Base-by-base conservation (phyloP, 2,797 vertebrate genomes). In the Centropyge bicolor region DNA sequence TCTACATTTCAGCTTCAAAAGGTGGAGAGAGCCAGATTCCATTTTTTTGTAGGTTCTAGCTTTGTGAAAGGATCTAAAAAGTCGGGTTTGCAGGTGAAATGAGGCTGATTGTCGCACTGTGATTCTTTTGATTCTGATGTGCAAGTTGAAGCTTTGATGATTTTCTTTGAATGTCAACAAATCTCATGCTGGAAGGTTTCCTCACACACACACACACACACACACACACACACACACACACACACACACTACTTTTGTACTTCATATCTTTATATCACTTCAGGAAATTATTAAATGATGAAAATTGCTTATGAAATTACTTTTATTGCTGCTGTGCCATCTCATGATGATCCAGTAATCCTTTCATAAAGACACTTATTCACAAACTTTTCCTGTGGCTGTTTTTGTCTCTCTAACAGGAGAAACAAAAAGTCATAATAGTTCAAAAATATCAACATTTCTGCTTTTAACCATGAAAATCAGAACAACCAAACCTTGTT, bases 121-220 rank as follows among this genome's bases (percentile, higher is more conserved):
- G 56, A 56, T 41, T 62, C 60, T 41, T 73, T 74, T 81, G 61
- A 86, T 70, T 76, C 4, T 35, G 45, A 62, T 57, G 56, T 2
- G 4, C 60, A 74, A 63, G 41, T 43, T 67, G 3, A 55, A 70
- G 79, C 81, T 84, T 78, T 82, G 73, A 78, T 74, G 67, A 52
- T 68, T 84, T 74, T 69, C 70, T 77, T 76, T 77, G 55, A 83
- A 77, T 51, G 24, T 72, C 80, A 78, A 63, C 63, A 54, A 54
- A 80, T 40, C 38, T 66, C 74, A 69, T 40, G 51, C 80, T 74
- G 59, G 52, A 43, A 72, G 12, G 48, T 79, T 64, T 69, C 16
- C 43, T 49, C 22, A 35, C 35, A n/a, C 40, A 17, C 55, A 10
- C 45, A 17, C 45, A 35, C 45, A n/a, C 63, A 11, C 62, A 59